Base-by-base conservation (phyloP, 2,888 invertebrate genomes). In the Chrysodeixis includens region DNA sequence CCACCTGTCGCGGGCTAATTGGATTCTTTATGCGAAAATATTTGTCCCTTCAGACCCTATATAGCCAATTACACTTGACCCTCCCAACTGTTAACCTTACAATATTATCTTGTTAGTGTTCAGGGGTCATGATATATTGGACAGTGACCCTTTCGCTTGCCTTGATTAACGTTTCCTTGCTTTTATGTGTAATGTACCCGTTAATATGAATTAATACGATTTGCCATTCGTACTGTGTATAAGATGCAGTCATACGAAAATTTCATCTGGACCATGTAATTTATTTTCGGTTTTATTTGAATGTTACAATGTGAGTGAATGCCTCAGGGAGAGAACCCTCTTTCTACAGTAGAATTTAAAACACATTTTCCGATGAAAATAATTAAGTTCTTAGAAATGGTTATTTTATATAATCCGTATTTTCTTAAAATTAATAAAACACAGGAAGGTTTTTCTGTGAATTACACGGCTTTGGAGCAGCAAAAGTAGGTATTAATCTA, bases 21-120 rank as follows among this genome's bases (percentile, higher is more conserved):
- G 92, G 92, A 92, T 91, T 92, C 89, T 91, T 90, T 91, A 89
- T 86, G 85, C 86, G 88, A 86, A 88, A 89, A 90, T 89, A 81
- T 75, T 81, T 81, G 87, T 89, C 90, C 89, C 86, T 88, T 82
- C 79, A 76, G 81, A 74, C 80, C 77, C 74, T 70, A 75, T 76
- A 56, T 57, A 54, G 70, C 90, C 88, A 86, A 72, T 69, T 61
- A 76, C 68, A 74, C 69, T 62, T 79, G 88, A 86, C 71, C 91
- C 79, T 59, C 73, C 54, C 52, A 63, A 62, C 55, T 66, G 74
- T 55, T 49, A 7, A n/a, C 57, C 62, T 66, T 68, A 69, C 70
- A 62, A 22, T 58, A 70, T 61, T 35, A 69, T 69, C 71, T 71
- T 70, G 77, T 77, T 73, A 72, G 70, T 68, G 56, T 70, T 71